Base-by-base conservation (phyloP, 2,888 invertebrate genomes). In the Chesias legatella region DNA sequence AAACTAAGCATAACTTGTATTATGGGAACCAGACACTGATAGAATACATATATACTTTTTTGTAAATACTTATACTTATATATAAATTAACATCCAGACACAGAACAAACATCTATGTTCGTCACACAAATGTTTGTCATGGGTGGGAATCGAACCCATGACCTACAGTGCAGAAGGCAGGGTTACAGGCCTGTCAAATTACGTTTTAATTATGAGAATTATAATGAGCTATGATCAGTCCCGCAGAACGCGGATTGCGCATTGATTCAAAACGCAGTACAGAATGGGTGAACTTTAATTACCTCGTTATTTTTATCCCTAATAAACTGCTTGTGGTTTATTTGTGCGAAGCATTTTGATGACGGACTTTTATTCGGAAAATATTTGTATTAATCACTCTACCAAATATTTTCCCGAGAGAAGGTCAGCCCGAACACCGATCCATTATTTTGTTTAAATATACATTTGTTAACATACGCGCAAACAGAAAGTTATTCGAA, bases 221-320 rank as follows among this genome's bases (percentile, higher is more conserved):
- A n/a, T n/a, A n/a, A n/a, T n/a, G n/a, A n/a, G n/a, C n/a, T n/a
- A n/a, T n/a, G n/a, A n/a, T n/a, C 13, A 17, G 5, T 17, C 13
- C 2, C 13, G 13, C 13, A 17, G 6, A 7, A 6, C 9, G 5
- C 10, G 23, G 24, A 23, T 27, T 17, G 13, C 5, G 13, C 13
- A 17, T 3, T 17, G 13, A 5, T 45, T 51, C 57, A 56, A 24
- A 52, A 56, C 59, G n/a, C n/a, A n/a, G n/a, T n/a, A n/a, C n/a
- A 60, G 64, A 56, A 60, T 60, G 60, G 67, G 61, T 63, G 63
- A 69, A 72, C 71, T 73, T 72, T 63, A 70, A 73, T 79, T 73
- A 77, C 80, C 65, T 82, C 81, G 77, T 84, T 84, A 84, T 85
- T 81, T 84, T 84, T 76, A 80, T 76, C 83, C 76, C 79, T 83